Conservation (phyloP, 2,888 invertebrate genomes). For the Eueremaeus valkanovi region DNA sequence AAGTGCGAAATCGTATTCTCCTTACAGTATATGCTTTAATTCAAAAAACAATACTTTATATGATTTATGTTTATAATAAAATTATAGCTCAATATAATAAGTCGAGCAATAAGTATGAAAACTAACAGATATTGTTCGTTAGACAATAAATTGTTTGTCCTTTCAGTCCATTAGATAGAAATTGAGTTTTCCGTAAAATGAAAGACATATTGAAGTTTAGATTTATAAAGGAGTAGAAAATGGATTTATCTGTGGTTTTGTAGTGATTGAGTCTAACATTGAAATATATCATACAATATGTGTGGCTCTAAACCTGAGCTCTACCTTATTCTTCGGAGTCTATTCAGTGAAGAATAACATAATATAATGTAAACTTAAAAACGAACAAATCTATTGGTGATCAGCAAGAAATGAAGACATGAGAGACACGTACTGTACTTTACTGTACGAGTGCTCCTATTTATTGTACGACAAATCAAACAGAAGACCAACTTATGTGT, state of each 20-base stretch:
- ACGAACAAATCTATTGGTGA: background rate
- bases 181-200: background rate
- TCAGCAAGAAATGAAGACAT: background rate
- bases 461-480: background rate
- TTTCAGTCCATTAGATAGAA: no score
- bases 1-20: no score
- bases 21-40: no score
- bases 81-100: no score
- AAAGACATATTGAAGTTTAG: background rate
- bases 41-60: background rate
- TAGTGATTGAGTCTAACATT: no score
- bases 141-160: no score
- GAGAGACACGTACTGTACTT: background rate
- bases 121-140: no score
- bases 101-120: no score
- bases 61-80: background rate
- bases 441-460: background rate
- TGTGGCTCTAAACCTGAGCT: background rate
- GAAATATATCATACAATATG: no score
- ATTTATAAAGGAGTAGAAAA: background rate
- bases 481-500: background rate
- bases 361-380: constrained; percentile 9
- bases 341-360: background rate
- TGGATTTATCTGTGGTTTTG: constrained; percentile 5
- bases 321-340: background rate